A percentile compares a stretch with the other conserved stretches of the same genome.
phyloP scores from a whole-genome alignment of 2,113 vertebrate species.

The Cebus imitator region DNA sequence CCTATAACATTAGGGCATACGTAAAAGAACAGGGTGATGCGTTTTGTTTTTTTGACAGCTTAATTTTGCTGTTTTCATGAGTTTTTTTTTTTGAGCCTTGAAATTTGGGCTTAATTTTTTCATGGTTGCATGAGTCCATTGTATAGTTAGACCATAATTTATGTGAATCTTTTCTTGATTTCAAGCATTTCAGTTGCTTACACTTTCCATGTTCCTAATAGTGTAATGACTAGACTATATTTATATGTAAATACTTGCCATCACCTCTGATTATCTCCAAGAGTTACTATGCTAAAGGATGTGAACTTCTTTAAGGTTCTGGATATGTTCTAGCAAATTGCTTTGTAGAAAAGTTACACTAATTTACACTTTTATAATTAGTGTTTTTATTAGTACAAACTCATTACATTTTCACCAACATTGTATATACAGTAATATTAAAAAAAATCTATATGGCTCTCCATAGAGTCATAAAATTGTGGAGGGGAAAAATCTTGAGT shows the following conservation, averaged over 20 bases:
- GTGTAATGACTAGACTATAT: not conserved
- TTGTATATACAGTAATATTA: not conserved
- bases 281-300: not conserved
- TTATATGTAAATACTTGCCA: not conserved
- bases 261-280: not conserved
- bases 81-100: not conserved
- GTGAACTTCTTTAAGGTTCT: not conserved
- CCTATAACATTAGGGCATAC: not conserved
- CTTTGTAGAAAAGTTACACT: not conserved
- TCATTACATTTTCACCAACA: not conserved
- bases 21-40: not conserved
- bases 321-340: not conserved
- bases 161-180: not conserved
- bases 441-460: not conserved
- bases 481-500: not conserved
- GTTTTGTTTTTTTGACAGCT: not conserved
- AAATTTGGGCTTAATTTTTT: not conserved
- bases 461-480: not conserved
- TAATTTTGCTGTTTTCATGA: not conserved
- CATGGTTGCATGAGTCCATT: not conserved
- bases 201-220: not conserved
- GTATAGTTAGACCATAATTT: not conserved
- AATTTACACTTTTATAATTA: not conserved
- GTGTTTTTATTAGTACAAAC: not conserved
- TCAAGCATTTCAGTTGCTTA: slow-evolving; percentile 4